Evolutionary conservation across 2,888 invertebrate species (phyloP), one percentile per base, ranked within the genome.

Genomic region (Encarsia formosa): DNA sequence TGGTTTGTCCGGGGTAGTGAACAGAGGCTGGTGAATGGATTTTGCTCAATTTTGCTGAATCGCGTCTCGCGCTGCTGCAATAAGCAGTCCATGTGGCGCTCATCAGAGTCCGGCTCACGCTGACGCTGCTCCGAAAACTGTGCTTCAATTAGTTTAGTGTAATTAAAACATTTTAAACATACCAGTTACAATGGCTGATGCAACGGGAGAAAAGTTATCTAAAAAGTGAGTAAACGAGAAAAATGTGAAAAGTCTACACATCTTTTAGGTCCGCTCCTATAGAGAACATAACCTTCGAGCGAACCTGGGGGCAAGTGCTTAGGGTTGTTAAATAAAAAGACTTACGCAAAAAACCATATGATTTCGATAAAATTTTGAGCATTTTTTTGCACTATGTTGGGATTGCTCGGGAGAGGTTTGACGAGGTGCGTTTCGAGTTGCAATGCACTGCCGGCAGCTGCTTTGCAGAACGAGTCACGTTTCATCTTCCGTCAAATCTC

Each of bases 211-310:
- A 75, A 82, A 82, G 65, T 65, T 85, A 57, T 85, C 85, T 11
- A 85, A 85, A 77, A 85, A 84, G 85, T 85, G 78, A 82, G 83
- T 73, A 65, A 61, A 56, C 23, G 5, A 26, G 26, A n/a, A n/a
- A n/a, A n/a, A n/a, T n/a, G n/a, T n/a, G n/a, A n/a, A n/a, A n/a
- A n/a, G n/a, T n/a, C n/a, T 29, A 29, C 29, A 29, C 29, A 29
- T 29, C 29, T 9, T 9, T 13, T 13, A 13, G 29, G 29, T 29
- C 29, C 29, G 8, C 29, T n/a, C n/a, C n/a, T n/a, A n/a, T n/a
- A n/a, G n/a, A n/a, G n/a, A n/a, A n/a, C n/a, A n/a, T n/a, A n/a
- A n/a, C n/a, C n/a, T n/a, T n/a, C n/a, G n/a, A n/a, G n/a, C n/a
- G n/a, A n/a, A n/a, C n/a, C n/a, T n/a, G n/a, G n/a, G n/a, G n/a